Evolutionary conservation across 2,797 vertebrate species (phyloP), one percentile per base, ranked within the genome.

Genomic region (Erpetoichthys calabaricus): DNA sequence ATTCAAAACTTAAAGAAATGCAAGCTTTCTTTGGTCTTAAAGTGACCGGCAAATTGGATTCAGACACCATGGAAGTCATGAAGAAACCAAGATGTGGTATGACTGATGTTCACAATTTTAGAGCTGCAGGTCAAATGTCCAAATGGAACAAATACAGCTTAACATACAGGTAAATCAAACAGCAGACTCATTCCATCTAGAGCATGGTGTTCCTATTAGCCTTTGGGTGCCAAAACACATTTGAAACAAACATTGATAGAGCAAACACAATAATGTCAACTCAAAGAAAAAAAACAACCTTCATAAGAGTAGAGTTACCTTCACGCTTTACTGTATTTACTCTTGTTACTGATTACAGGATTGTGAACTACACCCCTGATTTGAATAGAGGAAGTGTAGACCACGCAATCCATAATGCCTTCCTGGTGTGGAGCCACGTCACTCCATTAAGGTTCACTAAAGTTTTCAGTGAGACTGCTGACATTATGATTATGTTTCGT

Each of bases 1-100:
- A 56, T 45, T 63, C 73, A 4, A 82, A 72, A 53, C 70, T 91
- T 44, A 68, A 80, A 72, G 8, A 73, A 57, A 89, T 92, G 90
- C 83, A 92, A 62, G 72, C 57, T 2, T 91, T 89, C 74, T 92
- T 87, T 65, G 78, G 73, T 56, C 69, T 93, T 44, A 70, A 75
- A n/a, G 8, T 80, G 59, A 89, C 86, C 1, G 90, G 89, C 42
- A 62, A 25, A n/a, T 44, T 92, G 67, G 67, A 77, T 50, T 9
- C 51, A 3, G 68, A 60, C 7, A 79, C 79, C 1, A 5, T 77
- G 60, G 54, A 66, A 6, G 63, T 70, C 43, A 82, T 92, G 70
- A 73, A 72, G 61, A 57, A 52, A 3, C 82, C 89, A 3, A 73
- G 89, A 59, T 92, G 89, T 60, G 90, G 90, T 0, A 42, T 89